Evolutionary conservation across 2,888 invertebrate genomes (phyloP), one percentile per base, ranked within the genome.

Genomic region (Cephus nigrinus): DNA sequence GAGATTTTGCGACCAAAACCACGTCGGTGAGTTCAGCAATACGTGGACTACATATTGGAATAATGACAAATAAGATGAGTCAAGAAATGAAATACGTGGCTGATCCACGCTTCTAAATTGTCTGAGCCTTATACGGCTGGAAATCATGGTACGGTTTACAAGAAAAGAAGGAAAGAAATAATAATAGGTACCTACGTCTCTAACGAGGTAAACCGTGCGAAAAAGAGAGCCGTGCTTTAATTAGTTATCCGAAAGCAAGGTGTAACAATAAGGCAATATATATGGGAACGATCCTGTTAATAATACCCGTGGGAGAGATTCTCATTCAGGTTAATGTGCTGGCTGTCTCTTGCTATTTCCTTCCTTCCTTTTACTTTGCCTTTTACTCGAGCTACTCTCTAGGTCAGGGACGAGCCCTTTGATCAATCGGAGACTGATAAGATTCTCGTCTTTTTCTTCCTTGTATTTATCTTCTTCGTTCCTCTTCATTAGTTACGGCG

Each of bases 1-100:
- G 97, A 97, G 92, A 97, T 97, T 88, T 94, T 97, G 82, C 93
- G 97, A 82, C 97, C 97, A 15, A 97, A 97, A 91, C 97, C 97
- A 12, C 94, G 97, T 91, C 95, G 97, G 96, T 96, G 92, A 92
- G 90, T 86, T 71, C 55, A 55, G 55, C 23, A 15, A 55, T 55
- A 55, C 23, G 9, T 0, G 55, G 55, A 55, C 55, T 55, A 15
- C 1, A 40, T 40, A 23, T 55, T 55, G 9, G 15, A 23, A 5
- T 23, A 55, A 55, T 55, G 55, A 23, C 9, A 23, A 23, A 55
- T 23, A 55, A 55, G 55, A 23, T 55, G 55, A 5, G 23, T 9
- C 55, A 5, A 15, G 5, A 23, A 55, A 23, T 9, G 23, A 23
- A 23, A 23, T 55, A 23, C 9, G 9, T 23, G 55, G 23, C 55